Base-by-base conservation (phyloP, 1,140 invertebrate genomes). In the Whitmania pigra region DNA sequence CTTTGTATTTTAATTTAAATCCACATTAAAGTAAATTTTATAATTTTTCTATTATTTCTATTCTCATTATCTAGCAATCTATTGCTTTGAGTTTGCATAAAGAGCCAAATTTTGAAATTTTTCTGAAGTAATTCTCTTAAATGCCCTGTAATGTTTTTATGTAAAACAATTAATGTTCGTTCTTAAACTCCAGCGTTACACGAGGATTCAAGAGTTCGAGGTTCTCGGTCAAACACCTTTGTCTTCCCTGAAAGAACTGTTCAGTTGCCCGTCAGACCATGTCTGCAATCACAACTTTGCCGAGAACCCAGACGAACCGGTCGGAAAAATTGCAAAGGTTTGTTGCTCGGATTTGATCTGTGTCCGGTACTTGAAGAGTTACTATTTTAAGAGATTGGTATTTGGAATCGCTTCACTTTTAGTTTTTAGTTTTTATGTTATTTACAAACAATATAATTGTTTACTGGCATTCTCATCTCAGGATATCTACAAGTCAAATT, bases 401-500 rank as follows among this genome's bases (percentile, higher is more conserved):
- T 36, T 36, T 36, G 6, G 2, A 36, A 36, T 36, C 31, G 6
- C 31, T 36, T 2, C 31, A 36, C 31, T 36, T 36, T 36, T 36
- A 36, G 31, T 36, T 36, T 36, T 3, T 36, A 3, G 31, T 36
- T 36, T 36, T 3, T 18, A 15, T 71, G 29, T 25, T 31, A 18
- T 71, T 74, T 57, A 20, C 40, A 31, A 72, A 72, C 25, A 3
- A 9, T 71, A 71, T n/a, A 71, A 67, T 54, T 20, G 0, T 22
- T 73, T 63, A 27, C 73, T 31, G 72, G 73, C 53, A 40, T 60
- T 71, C 71, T 73, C 72, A 72, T 76, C 80, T 77, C 79, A 88
- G 88, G 85, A 88, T 73, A 63, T 87, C 27, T 88, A 87, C 76
- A 87, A 86, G 74, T 88, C 89, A 0, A 87, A 87, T 0, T 89